Evolutionary conservation across 2,888 invertebrate species (phyloP).

Genomic region (Protophormia terraenovae): DNA sequence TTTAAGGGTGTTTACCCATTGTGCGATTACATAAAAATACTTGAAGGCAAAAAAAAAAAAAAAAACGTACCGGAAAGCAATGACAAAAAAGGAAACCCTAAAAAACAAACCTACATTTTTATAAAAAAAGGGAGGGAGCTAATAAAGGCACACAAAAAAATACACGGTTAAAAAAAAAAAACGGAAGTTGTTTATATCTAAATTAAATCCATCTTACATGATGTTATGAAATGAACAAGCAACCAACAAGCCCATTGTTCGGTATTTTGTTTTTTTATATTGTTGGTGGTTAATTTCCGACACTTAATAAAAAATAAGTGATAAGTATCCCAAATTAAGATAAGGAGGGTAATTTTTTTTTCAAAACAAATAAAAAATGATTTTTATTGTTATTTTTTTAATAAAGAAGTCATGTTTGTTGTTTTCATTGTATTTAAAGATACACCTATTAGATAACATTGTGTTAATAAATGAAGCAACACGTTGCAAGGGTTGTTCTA

Average conservation of each 20-base stretch:
- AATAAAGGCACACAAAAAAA: slow-evolving; percentile 23
- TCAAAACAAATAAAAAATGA: slow-evolving; percentile 29
- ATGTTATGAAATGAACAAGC: slow-evolving; percentile 45
- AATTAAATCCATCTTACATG: slow-evolving; percentile 34
- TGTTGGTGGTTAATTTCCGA: slow-evolving; percentile 54
- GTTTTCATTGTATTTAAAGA: not conserved
- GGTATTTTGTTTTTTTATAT: slow-evolving; percentile 23
- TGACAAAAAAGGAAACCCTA: not conserved
- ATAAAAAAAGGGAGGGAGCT: slow-evolving; percentile 37
- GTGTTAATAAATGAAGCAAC: slow-evolving; percentile 37
- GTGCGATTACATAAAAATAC: slow-evolving; percentile 42
- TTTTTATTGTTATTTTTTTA: not conserved
- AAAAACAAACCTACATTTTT: slow-evolving; percentile 23
- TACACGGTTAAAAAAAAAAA: slow-evolving; percentile 56
- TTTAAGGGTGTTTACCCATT: slow-evolving; percentile 59
- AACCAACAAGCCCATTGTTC: slow-evolving; percentile 26
- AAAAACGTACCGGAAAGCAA: slow-evolving; percentile 16
- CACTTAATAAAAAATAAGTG: slow-evolving; percentile 48
- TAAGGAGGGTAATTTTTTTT: slow-evolving; percentile 62
- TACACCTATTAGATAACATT: slow-evolving; percentile 18
- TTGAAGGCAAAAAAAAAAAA: slow-evolving; percentile 5
- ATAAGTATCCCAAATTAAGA: slow-evolving; percentile 65
- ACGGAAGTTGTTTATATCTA: slow-evolving; percentile 55
- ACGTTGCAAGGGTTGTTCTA: slow-evolving; percentile 37
- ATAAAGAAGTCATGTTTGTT: slow-evolving; percentile 15